Conservation (phyloP, 64 coral and sea anemone genomes). For the Platygyra sinensis region DNA sequence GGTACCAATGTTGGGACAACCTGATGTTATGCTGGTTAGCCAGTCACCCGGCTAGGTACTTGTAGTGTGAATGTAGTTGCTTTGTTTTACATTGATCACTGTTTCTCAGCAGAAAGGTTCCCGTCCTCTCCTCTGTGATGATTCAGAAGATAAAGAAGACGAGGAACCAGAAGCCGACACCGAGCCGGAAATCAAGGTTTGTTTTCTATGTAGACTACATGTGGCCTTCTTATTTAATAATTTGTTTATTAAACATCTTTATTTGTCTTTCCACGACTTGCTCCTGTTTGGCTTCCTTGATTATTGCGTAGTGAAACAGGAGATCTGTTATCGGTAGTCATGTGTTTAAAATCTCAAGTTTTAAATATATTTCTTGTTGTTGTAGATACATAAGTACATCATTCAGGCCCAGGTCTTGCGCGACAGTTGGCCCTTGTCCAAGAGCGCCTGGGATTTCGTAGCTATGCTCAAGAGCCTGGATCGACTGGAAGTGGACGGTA, state of each 20-base stretch:
- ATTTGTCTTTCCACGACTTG: not conserved
- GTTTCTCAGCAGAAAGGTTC: constrained; percentile 62
- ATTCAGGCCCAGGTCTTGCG: constrained; percentile 91
- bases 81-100: too few relatives aligned
- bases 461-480: constrained; percentile 78
- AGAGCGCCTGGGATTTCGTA: constrained; percentile 90
- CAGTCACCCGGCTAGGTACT: too few relatives aligned
- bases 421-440: constrained; percentile 94
- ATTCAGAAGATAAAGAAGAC: constrained; percentile 70
- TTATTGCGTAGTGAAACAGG: too few relatives aligned
- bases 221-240: not conserved
- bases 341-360: too few relatives aligned
- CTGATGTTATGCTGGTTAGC: not conserved
- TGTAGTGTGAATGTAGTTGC: too few relatives aligned
- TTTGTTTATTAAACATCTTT: not conserved
- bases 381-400: constrained; percentile 95
- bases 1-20: not conserved
- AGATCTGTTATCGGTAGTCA: too few relatives aligned
- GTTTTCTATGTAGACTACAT: not conserved
- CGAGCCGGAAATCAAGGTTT: constrained; percentile 78
- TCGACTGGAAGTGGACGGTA: constrained; percentile 37
- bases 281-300: too few relatives aligned
- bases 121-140: constrained; percentile 45
- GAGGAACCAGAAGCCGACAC: constrained; percentile 30
- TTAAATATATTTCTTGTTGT: too few relatives aligned